Conservation (phyloP, 2,888 invertebrate genomes). For the Ochropleura leucogaster region DNA sequence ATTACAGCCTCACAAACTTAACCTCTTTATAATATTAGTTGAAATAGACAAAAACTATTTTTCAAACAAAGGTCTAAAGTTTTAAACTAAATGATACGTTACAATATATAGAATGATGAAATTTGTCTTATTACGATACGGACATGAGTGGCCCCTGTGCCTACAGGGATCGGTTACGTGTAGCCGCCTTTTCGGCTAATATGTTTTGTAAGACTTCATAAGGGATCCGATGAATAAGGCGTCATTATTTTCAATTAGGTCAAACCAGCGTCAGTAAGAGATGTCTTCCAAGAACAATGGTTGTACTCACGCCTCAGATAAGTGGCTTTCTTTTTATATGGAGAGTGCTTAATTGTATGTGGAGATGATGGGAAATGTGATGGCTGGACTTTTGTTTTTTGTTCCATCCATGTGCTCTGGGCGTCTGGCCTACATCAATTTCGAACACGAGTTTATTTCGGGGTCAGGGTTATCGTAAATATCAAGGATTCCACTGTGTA, state of each 20-base stretch:
- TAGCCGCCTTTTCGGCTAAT: conserved; percentile 74
- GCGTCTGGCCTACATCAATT: conserved; percentile 78
- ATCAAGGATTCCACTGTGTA: conserved; percentile 69
- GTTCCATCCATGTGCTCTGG: conserved; percentile 66
- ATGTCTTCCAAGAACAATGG: conserved; percentile 88
- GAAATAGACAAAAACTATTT: conserved; percentile 70
- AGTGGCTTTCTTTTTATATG: conserved; percentile 87
- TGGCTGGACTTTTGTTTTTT: conserved; percentile 78
- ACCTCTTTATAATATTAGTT: too few species aligned
- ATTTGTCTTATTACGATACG: conserved; percentile 70
- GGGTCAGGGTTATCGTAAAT: conserved; percentile 71
- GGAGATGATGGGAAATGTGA: conserved; percentile 83
- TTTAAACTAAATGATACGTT: conserved; percentile 83
- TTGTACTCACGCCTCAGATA: conserved; percentile 84
- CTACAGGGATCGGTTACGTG: conserved; percentile 62
- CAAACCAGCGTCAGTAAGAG: conserved; percentile 85
- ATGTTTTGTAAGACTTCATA: conserved; percentile 82
- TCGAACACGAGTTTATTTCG: conserved; percentile 69
- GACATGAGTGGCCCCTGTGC: conserved; percentile 54
- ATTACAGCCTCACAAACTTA: too few species aligned
- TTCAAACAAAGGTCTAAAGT: conserved; percentile 79
- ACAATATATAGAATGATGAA: conserved; percentile 79
- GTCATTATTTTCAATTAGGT: conserved; percentile 90
- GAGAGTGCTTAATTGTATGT: conserved; percentile 85
- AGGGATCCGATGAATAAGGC: conserved; percentile 85